These are phyloP conservation scores for Cataglyphis albicans DNA, from an alignment of 2,888 invertebrate genomes.

Conservation along the genomic window DNA sequence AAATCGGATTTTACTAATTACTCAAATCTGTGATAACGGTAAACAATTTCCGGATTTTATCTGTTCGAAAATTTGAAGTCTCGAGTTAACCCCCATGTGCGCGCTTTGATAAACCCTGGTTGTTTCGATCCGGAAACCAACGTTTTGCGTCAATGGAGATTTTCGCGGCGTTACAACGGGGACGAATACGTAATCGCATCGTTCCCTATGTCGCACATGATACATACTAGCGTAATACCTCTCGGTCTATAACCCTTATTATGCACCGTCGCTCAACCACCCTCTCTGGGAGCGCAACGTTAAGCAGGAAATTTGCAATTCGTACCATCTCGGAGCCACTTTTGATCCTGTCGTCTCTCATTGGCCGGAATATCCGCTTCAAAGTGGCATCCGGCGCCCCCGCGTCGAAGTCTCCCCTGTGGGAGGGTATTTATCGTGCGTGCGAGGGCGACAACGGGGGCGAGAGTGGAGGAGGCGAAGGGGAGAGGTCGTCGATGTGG, in stretches of 20 bases:
- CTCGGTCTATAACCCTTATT: slow-evolving; percentile 59
- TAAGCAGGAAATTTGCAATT: slow-evolving; percentile 75
- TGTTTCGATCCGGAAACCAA: slow-evolving; percentile 23
- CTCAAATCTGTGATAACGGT: background rate
- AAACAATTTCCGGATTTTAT: background rate
- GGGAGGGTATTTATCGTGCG: slow-evolving; percentile 65
- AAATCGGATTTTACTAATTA: background rate
- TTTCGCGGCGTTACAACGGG: slow-evolving; percentile 16
- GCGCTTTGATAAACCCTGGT: slow-evolving; percentile 17
- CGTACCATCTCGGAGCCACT: slow-evolving; percentile 70
- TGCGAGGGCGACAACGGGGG: slow-evolving; percentile 43
- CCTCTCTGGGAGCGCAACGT: slow-evolving; percentile 62
- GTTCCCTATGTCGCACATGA: background rate
- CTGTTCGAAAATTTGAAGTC: background rate
- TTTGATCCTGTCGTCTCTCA: slow-evolving; percentile 74
- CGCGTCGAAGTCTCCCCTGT: slow-evolving; percentile 30
- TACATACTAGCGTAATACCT: slow-evolving; percentile 7
- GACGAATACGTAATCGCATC: slow-evolving; percentile 23
- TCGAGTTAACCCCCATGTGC: background rate
- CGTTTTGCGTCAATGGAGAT: slow-evolving; percentile 35
- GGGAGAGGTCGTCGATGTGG: background rate
- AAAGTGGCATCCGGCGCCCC: slow-evolving; percentile 62
- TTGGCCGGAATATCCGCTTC: slow-evolving; percentile 65
- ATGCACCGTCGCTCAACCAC: slow-evolving; percentile 61
- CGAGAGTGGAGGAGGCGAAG: background rate